Conservation (phyloP, 2,888 invertebrate species). For the Eupithecia abbreviata region DNA sequence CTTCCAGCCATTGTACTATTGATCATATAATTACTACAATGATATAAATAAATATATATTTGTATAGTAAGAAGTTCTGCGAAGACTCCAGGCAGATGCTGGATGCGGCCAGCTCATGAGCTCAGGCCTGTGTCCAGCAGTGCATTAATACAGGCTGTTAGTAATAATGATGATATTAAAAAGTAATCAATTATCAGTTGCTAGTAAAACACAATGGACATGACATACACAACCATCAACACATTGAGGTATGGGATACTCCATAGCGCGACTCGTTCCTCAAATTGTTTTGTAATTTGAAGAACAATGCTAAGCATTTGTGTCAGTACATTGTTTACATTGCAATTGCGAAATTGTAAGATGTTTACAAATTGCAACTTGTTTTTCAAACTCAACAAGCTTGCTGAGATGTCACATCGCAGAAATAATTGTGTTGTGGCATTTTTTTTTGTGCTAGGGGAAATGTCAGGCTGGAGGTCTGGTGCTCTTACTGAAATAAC, state of each 20-base stretch:
- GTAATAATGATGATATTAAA: too few relatives aligned
- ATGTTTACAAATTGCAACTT: conserved; percentile 38
- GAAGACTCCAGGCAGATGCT: too few relatives aligned
- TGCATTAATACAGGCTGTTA: too few relatives aligned
- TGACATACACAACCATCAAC: not conserved
- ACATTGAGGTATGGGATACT: conserved; percentile 14
- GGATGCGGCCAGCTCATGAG: too few relatives aligned
- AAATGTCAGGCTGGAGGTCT: not conserved
- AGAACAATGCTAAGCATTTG: conserved; percentile 33
- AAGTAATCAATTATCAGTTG: not conserved
- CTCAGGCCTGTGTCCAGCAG: too few relatives aligned
- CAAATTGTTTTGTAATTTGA: conserved; percentile 30
- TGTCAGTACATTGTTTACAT: conserved; percentile 39
- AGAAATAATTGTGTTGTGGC: conserved; percentile 10
- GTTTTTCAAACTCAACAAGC: conserved; percentile 27
- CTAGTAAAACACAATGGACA: not conserved
- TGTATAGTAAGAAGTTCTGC: not conserved
- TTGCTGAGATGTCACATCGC: conserved; percentile 7
- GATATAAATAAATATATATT: too few relatives aligned
- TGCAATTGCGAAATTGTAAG: conserved; percentile 38
- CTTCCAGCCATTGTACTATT: not conserved
- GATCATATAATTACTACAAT: not conserved
- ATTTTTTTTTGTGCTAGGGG: not conserved
- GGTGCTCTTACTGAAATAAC: not conserved
- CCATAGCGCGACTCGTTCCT: conserved; percentile 21